Percentiles rank a stretch among this genome's conserved stretches.
Evolutionary conservation across 2,113 vertebrate genomes (phyloP).

Genomic region (Xyliphius kryptos): DNA sequence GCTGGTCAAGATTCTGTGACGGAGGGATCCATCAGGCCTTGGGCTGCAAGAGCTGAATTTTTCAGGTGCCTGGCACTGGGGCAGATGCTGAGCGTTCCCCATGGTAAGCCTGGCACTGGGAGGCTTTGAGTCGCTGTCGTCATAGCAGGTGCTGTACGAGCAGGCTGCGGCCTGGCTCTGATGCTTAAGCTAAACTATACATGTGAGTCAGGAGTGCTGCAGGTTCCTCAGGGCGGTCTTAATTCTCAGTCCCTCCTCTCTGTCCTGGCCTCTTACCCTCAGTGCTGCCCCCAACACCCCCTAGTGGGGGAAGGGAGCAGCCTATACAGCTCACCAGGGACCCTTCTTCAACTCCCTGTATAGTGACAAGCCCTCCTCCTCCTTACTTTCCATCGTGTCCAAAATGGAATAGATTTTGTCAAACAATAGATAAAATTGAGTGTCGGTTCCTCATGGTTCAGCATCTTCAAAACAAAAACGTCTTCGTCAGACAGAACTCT

Average conservation of each 20-base stretch:
- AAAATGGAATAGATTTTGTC: slow-evolving; percentile 64
- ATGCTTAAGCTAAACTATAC: slow-evolving; percentile 67
- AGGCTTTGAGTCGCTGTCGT: slow-evolving; percentile 59
- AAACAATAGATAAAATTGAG: slow-evolving; percentile 56
- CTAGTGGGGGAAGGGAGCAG: slow-evolving; percentile 51
- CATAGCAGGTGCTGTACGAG: slow-evolving; percentile 68
- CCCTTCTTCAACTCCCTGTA: slow-evolving; percentile 22
- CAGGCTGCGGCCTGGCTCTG: slow-evolving; percentile 62
- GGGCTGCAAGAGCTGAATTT: slow-evolving; percentile 25
- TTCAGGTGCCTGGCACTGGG: slow-evolving; percentile 46
- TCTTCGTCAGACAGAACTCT: not conserved
- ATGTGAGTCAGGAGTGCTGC: slow-evolving; percentile 73
- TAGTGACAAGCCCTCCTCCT: slow-evolving; percentile 18
- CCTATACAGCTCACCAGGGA: slow-evolving; percentile 54
- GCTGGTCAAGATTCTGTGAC: slow-evolving; percentile 63
- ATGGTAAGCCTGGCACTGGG: slow-evolving; percentile 59
- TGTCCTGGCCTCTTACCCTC: slow-evolving; percentile 45
- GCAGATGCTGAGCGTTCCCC: slow-evolving; percentile 65
- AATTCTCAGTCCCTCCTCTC: slow-evolving; percentile 44
- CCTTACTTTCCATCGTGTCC: slow-evolving; percentile 31
- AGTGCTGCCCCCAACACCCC: slow-evolving; percentile 39
- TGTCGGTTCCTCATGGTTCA: slow-evolving; percentile 53
- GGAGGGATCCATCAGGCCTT: slow-evolving; percentile 53
- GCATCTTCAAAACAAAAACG: slow-evolving; percentile 48
- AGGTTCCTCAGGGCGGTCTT: slow-evolving; percentile 24